Percentiles rank a stretch among this genome's conserved stretches.
phyloP scores from a whole-genome alignment of 2,797 vertebrate species.

The Lemur catta region DNA sequence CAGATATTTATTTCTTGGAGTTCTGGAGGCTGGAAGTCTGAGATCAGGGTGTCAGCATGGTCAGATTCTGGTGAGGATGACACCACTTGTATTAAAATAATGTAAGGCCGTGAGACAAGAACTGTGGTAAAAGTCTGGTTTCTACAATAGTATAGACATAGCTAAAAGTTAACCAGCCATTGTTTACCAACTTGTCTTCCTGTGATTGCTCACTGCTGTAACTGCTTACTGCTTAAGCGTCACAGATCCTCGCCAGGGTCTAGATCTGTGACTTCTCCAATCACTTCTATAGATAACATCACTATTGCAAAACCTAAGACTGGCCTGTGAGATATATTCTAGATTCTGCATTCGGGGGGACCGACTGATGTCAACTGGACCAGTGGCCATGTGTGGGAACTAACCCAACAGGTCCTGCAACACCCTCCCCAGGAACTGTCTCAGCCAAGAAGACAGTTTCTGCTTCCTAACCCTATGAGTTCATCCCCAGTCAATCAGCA shows the following conservation, averaged over 20 bases:
- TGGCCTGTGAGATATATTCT: not conserved
- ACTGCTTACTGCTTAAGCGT: not conserved
- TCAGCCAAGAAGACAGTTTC: not conserved
- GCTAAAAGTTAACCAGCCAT: not conserved
- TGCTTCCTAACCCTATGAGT: not conserved
- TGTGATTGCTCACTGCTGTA: not conserved
- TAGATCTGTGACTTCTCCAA: not conserved
- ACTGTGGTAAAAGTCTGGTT: not conserved
- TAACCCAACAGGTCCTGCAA: not conserved
- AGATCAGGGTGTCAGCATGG: not conserved
- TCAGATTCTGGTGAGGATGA: not conserved
- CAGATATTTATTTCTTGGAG: not conserved
- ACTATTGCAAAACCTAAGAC: not conserved
- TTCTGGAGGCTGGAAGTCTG: not conserved
- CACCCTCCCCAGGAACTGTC: not conserved
- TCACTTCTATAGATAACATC: not conserved
- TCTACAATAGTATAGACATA: not conserved
- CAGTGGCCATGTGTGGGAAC: not conserved
- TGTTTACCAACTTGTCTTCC: not conserved
- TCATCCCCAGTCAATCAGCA: not conserved
- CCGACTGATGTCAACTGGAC: not conserved
- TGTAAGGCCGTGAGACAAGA: not conserved
- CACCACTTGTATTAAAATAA: not conserved
- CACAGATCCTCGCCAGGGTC: not conserved
- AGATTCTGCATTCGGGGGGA: not conserved